These are phyloP conservation scores for Mustela lutreola DNA, from an alignment of 2,113 vertebrate species.

Conservation along the genomic window DNA sequence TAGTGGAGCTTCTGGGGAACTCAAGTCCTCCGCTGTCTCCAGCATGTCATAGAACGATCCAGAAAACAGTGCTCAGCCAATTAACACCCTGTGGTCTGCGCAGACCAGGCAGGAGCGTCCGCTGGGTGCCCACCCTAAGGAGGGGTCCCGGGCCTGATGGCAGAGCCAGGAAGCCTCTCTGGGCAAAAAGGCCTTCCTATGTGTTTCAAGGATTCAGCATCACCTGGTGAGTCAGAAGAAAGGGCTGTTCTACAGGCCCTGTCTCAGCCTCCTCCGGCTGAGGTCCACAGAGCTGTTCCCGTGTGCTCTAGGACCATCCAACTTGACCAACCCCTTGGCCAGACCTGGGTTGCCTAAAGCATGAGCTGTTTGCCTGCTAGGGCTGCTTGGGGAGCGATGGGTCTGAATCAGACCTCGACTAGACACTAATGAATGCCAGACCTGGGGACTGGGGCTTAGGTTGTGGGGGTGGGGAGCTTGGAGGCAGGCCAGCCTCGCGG, in stretches of 20 bases:
- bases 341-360: background rate
- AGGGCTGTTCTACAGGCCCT: background rate
- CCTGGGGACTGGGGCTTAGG: background rate
- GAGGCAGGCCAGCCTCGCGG: background rate
- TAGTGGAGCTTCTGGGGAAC: background rate
- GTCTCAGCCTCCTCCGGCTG: background rate
- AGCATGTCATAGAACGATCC: background rate
- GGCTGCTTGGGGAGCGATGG: background rate
- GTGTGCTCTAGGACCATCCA: background rate
- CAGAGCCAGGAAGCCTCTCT: background rate
- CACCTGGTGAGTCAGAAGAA: background rate
- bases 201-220: background rate
- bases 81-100: fast-evolving
- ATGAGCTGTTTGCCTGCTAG: background rate
- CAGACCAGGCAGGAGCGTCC: fast-evolving
- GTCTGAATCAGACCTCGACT: slow-evolving; percentile 31
- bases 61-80: background rate
- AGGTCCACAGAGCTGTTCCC: background rate
- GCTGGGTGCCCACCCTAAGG: fast-evolving
- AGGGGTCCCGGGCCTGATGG: too few relatives aligned
- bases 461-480: background rate
- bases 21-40: background rate
- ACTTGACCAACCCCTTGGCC: background rate
- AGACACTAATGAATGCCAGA: slow-evolving; percentile 29
- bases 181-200: background rate